Conservation (phyloP, 2,888 invertebrate genomes). For the Tenthredo scrophulariae region DNA sequence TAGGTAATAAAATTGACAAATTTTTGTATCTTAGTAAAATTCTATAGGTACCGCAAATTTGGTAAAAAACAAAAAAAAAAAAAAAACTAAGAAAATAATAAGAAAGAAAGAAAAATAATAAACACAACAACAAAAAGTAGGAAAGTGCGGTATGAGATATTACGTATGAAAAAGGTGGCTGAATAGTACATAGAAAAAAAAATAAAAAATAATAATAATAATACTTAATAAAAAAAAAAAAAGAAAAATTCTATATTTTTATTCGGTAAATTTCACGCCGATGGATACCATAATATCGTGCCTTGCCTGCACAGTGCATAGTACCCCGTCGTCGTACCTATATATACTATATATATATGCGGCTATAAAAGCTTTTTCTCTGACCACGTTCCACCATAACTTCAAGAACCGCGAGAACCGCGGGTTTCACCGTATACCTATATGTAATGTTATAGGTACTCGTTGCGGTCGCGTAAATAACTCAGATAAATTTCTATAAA, state of each 20-base stretch:
- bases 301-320: background rate
- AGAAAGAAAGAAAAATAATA: no score
- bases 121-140: background rate
- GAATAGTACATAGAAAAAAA: conserved; percentile 5
- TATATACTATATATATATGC: no score
- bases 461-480: background rate
- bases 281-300: conserved; percentile 9
- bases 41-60: no score
- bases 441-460: background rate
- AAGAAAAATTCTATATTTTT: conserved; percentile 30
- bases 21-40: no score
- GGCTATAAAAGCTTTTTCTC: conserved; percentile 38
- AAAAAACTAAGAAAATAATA: no score
- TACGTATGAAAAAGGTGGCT: background rate
- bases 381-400: conserved; percentile 32
- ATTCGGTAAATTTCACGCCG: conserved; percentile 30
- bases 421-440: no score
- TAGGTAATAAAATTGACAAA: no score
- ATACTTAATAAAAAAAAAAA: no score
- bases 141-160: background rate
- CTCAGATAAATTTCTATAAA: background rate
- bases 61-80: no score
- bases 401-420: conserved; percentile 6
- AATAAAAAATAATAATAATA: background rate
- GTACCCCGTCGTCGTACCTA: background rate